Evolutionary conservation across 2,888 invertebrate species (phyloP), one percentile per base, ranked within the genome.

Genomic region (Anorthoa munda): DNA sequence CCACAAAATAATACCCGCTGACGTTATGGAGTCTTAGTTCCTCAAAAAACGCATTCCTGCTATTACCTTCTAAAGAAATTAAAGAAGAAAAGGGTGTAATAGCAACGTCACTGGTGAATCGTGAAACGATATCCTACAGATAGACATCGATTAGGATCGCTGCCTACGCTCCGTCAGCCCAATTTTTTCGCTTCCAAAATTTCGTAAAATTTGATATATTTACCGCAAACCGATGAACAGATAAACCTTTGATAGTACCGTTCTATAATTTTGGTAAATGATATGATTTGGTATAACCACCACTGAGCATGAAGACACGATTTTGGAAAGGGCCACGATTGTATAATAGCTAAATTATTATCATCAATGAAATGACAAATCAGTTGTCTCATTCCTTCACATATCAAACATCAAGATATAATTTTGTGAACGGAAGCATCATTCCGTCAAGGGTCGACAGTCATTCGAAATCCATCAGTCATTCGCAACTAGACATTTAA

Each of bases 381-480:
- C 77, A 66, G 68, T 70, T 70, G 18, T 9, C 60, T 72, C 69
- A 81, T 73, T 77, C 73, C n/a, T 81, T 50, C 15, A 55, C 31
- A 55, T 31, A 81, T 73, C 59, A 72, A 72, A 60, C 75, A 72
- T 81, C 63, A 72, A 76, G 79, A 77, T 79, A 81, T 90, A 89
- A 93, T 91, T 90, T 89, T 56, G 84, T 82, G 75, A 88, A 90
- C 92, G 92, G 94, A 93, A 94, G 93, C 92, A 83, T 88, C 86
- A 90, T 90, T 92, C 92, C 90, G 86, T 89, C 90, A 87, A 79
- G 91, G 92, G 89, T 92, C 91, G 91, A 90, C 86, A 93, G 93
- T 95, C 95, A 95, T 95, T 93, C 92, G 76, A 90, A 93, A 94
- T 89, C 94, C 95, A 96, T 96, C 95, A 95, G 87, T 96, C 96